Evolutionary conservation across 2,797 vertebrate species (phyloP).

Genomic region (Synanceia verrucosa): DNA sequence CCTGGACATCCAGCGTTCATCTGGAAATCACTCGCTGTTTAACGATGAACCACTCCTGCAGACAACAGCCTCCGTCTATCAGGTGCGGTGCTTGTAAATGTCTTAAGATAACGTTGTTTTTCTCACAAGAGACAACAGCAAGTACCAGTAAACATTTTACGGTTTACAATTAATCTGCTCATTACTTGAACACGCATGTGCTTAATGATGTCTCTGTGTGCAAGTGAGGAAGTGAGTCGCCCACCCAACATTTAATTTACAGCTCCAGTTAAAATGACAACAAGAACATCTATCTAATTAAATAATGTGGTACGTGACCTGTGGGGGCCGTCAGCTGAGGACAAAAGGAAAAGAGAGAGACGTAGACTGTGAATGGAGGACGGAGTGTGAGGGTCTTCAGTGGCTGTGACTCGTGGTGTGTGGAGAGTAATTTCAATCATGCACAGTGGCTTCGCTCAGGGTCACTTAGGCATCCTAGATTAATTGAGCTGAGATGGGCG

Average conservation of each 20-base stretch:
- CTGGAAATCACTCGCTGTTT: background rate
- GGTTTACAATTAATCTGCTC: conserved; percentile 26
- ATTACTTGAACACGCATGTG: conserved; percentile 43
- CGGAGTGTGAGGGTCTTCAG: conserved; percentile 27
- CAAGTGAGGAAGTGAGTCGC: background rate
- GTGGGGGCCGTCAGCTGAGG: conserved; percentile 15
- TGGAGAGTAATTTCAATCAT: conserved; percentile 64
- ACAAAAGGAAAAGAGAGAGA: background rate
- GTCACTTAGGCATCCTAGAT: conserved; percentile 67
- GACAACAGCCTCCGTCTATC: background rate
- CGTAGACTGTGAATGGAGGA: background rate
- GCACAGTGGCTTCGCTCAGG: conserved; percentile 57
- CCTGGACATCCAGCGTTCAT: background rate
- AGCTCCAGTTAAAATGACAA: conserved; percentile 45
- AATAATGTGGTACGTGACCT: conserved; percentile 45
- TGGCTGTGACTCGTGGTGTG: conserved; percentile 44
- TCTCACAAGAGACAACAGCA: background rate
- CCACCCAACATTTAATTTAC: conserved; percentile 46
- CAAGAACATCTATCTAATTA: conserved; percentile 61
- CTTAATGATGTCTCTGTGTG: too few species aligned
- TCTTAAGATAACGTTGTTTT: conserved; percentile 29
- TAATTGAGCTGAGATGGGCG: conserved; percentile 57
- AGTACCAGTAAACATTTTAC: conserved; percentile 16
- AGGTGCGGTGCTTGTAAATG: background rate
- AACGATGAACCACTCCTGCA: background rate